Percentiles rank a stretch among this genome's conserved stretches.
Conservation (phyloP, 2,797 vertebrate genomes). For the Artibeus lituratus region DNA sequence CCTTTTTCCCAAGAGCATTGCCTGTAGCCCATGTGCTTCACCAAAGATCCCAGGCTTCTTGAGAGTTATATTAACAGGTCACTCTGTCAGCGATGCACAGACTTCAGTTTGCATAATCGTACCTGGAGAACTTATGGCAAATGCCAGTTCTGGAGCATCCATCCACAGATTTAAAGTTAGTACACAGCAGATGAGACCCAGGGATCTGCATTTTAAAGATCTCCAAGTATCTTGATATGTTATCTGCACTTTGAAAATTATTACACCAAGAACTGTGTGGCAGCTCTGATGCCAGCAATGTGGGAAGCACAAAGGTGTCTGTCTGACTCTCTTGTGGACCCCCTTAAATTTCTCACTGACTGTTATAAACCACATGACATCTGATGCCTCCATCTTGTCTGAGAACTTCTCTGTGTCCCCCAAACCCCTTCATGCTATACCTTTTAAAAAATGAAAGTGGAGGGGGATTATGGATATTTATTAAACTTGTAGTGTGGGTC, state of each 20-base stretch:
- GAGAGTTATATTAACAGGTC: neutral
- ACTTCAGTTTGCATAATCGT: neutral
- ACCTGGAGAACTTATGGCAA: neutral
- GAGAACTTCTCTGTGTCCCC: neutral
- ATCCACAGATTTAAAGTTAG: neutral
- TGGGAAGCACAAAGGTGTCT: neutral
- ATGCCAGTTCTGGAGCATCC: neutral
- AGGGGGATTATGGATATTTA: neutral
- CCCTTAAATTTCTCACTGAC: neutral
- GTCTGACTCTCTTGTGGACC: neutral
- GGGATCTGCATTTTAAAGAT: neutral
- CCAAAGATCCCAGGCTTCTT: neutral
- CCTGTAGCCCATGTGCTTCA: neutral
- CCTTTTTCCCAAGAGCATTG: neutral
- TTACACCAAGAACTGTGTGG: neutral
- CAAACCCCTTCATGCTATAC: neutral
- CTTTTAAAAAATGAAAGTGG: neutral
- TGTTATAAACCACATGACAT: neutral
- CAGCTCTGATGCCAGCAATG: neutral
- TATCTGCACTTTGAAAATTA: neutral
- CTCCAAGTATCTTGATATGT: neutral
- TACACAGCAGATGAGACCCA: neutral
- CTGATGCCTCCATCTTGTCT: neutral
- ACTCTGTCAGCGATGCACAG: neutral
- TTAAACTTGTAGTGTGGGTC: neutral